Percentiles rank a stretch among this genome's conserved stretches.
phyloP scores from a whole-genome alignment of 1,140 invertebrate species.

The Eueides isabella region DNA sequence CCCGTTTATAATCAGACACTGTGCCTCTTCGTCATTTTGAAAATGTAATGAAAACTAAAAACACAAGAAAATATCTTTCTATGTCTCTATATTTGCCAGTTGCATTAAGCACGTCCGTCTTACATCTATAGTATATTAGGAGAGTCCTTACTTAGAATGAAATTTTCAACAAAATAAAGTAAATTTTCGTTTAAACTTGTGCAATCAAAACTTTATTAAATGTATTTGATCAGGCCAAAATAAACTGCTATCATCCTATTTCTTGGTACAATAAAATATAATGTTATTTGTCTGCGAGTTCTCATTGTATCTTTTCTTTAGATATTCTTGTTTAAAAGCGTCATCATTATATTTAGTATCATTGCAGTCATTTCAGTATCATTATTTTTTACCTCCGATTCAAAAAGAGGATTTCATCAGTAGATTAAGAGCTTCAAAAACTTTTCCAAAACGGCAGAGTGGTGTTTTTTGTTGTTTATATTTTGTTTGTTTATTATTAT shows the following conservation, averaged over 20 bases:
- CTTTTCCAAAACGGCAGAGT: no score
- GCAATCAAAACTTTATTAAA: constrained; percentile 13
- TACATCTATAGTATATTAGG: background rate
- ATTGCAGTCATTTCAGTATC: no score
- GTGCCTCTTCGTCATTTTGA: no score
- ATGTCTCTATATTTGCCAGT: background rate
- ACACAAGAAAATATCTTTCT: background rate
- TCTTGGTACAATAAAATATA: background rate
- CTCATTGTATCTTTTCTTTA: background rate
- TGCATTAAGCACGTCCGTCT: background rate
- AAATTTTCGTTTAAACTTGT: background rate
- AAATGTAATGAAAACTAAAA: background rate
- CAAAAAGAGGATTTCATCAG: no score
- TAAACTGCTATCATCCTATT: background rate
- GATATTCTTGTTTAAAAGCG: background rate
- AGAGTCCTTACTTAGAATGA: background rate
- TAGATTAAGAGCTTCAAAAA: no score
- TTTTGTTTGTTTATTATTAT: no score
- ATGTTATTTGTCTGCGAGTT: background rate
- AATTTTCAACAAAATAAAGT: background rate
- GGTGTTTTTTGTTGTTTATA: no score
- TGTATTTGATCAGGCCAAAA: background rate
- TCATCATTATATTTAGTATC: background rate
- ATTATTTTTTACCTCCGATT: no score
- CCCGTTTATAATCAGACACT: no score